A percentile compares a stretch with the other conserved stretches of the same genome.
phyloP scores from a whole-genome alignment of 2,113 vertebrate species.

The Pogonocichla stellata region DNA sequence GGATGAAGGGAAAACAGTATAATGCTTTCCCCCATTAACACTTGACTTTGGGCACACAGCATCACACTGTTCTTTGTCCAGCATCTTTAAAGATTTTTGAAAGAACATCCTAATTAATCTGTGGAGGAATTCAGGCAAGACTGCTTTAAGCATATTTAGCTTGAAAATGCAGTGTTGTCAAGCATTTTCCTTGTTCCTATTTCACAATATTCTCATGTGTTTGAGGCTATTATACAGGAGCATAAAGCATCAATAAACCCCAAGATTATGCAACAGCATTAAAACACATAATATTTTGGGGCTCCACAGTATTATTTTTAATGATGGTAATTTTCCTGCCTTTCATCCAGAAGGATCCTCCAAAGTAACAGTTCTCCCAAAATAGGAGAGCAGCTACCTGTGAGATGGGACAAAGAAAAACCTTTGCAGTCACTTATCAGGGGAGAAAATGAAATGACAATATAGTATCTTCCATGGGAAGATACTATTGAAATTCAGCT shows the following conservation, averaged over 20 bases:
- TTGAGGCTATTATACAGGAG: background rate
- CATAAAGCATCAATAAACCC: background rate
- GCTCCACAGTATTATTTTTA: background rate
- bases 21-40: background rate
- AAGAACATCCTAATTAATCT: conserved; percentile 9
- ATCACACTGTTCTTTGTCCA: background rate
- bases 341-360: background rate
- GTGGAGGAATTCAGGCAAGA: background rate
- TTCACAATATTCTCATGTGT: background rate
- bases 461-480: no score
- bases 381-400: background rate
- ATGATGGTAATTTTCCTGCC: background rate
- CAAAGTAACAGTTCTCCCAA: background rate
- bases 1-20: background rate
- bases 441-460: background rate
- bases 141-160: background rate
- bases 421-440: background rate
- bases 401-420: background rate
- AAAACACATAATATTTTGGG: background rate
- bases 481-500: background rate
- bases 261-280: background rate
- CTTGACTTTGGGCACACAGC: background rate
- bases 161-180: background rate
- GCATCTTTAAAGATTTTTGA: background rate
- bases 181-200: background rate